These are phyloP conservation scores for Pristionchus entomophagus DNA, from an alignment of 2,888 invertebrate genomes.

Conservation along the genomic window DNA sequence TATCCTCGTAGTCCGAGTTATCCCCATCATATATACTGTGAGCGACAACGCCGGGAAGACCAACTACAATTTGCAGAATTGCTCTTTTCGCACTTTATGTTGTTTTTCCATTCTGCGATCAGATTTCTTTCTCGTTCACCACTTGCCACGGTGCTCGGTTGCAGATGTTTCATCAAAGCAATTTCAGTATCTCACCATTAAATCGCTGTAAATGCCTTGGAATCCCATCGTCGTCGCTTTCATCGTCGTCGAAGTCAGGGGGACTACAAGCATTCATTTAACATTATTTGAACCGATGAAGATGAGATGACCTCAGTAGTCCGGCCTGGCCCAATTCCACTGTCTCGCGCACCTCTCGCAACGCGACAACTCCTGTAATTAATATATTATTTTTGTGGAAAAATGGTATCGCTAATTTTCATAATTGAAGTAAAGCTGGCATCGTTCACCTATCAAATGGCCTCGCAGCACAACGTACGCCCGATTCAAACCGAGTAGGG, in stretches of 20 bases:
- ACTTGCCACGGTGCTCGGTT: too few relatives aligned
- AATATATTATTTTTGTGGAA: neutral
- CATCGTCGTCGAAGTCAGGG: neutral
- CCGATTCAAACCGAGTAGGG: conserved; percentile 94
- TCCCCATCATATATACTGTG: conserved; percentile 80
- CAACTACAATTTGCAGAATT: conserved; percentile 58
- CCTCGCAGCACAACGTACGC: conserved; percentile 98
- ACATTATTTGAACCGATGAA: neutral
- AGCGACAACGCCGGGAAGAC: conserved; percentile 94
- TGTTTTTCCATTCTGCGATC: too few relatives aligned
- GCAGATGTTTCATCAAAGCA: too few relatives aligned
- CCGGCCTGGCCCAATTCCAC: neutral
- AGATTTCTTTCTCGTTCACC: too few relatives aligned
- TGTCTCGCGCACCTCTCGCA: neutral
- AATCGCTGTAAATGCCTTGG: neutral
- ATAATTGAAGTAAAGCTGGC: too few relatives aligned
- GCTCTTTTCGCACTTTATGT: too few relatives aligned
- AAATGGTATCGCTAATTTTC: too few relatives aligned
- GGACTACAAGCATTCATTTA: neutral
- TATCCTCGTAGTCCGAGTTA: conserved; percentile 39
- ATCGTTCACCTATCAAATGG: neutral
- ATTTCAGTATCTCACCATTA: neutral
- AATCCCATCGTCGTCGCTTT: conserved; percentile 8
- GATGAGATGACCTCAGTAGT: neutral
- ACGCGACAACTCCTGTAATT: neutral